phyloP scores from a whole-genome alignment of 2,113 vertebrate species.

The Sturnus vulgaris region DNA sequence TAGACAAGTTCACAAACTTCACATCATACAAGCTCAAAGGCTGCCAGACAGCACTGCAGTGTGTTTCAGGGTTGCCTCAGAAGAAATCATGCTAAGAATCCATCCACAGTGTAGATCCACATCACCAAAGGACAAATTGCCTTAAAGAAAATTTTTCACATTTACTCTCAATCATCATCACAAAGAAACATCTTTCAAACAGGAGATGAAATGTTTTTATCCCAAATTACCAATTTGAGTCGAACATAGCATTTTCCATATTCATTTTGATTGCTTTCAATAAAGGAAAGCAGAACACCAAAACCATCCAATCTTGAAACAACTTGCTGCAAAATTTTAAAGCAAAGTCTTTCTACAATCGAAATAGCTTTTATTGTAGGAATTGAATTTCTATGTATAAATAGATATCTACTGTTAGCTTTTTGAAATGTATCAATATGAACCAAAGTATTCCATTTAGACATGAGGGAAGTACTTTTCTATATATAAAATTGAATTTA shows the following conservation, averaged over 20 bases:
- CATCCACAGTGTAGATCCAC: background rate
- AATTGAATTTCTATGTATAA: background rate
- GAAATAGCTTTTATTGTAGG: background rate
- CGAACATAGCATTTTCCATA: background rate
- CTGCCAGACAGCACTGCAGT: background rate
- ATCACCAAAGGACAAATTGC: background rate
- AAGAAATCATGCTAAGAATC: background rate
- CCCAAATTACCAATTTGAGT: background rate
- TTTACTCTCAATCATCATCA: background rate
- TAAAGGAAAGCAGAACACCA: background rate
- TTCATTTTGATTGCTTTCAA: background rate
- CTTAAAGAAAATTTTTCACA: background rate
- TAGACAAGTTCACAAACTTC: background rate
- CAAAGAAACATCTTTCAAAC: background rate
- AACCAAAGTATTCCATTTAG: background rate
- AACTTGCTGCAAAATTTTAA: background rate
- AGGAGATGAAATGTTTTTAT: background rate
- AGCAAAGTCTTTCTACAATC: background rate
- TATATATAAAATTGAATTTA: background rate
- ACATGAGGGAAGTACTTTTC: background rate
- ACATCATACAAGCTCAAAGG: background rate
- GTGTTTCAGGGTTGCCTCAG: background rate
- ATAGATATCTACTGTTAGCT: background rate
- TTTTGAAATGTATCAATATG: background rate
- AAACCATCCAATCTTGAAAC: background rate